Base-by-base conservation (phyloP, 2,888 invertebrate genomes). In the Sussaba pulchella region DNA sequence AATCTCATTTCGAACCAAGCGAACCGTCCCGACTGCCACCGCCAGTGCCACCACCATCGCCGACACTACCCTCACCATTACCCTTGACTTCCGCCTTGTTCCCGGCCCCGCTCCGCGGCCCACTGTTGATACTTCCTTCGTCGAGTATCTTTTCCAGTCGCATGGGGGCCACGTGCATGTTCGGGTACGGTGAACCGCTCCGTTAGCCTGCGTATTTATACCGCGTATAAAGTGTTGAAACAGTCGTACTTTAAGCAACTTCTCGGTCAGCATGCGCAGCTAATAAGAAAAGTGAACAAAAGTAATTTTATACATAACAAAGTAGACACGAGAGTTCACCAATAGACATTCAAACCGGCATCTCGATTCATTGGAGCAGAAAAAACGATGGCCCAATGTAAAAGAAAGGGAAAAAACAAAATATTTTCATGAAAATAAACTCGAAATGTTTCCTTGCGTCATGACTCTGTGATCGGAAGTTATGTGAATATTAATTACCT, bases 111-210 rank as follows among this genome's bases (percentile, higher is more conserved):
- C 84, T 82, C 86, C 83, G 31, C 31, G 85, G 83, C 83, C 83
- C 81, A 85, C 86, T 87, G 83, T 87, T 86, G 88, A 89, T 86
- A 89, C 88, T 88, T 89, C 88, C 88, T 88, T 84, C 87, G 85
- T 85, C 87, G 86, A 52, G 54, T 63, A 64, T 72, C 71, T 66
- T 50, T 88, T 31, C n/a, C 89, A 90, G 90, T 90, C 89, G 89
- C 88, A 87, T 83, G 82, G 87, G 85, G 88, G 86, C 90, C 90
- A 90, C 90, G 89, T 90, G 90, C 88, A 90, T 82, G 89, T 85
- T 86, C 85, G 86, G 87, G 87, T 85, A 67, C 66, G 54, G 31
- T 21, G 36, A 66, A 24, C 45, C 59, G 59, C 17, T 59, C 57
- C 36, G 47, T 57, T 31, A 45, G 74, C 66, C 57, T 36, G 57